These are phyloP conservation scores for Dendropsophus ebraccatus DNA, from an alignment of 2,113 vertebrate species.

Conservation along the genomic window DNA sequence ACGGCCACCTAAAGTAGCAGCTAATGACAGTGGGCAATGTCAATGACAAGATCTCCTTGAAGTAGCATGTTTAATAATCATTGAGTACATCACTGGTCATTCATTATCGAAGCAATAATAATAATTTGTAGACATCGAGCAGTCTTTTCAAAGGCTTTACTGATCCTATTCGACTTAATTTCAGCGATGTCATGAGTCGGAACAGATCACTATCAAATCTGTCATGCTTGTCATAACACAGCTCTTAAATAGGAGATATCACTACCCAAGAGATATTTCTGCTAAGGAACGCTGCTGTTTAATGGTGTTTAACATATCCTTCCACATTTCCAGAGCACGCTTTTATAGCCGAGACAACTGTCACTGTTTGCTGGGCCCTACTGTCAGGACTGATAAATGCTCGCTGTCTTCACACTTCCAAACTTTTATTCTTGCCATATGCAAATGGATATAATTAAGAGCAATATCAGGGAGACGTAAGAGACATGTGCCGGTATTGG, in stretches of 20 bases:
- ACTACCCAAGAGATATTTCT: slow-evolving; percentile 73
- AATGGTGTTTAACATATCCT: slow-evolving; percentile 70
- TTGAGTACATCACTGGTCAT: background rate
- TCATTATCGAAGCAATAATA: slow-evolving; percentile 6
- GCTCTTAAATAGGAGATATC: slow-evolving; percentile 73
- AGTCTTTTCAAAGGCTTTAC: slow-evolving; percentile 64
- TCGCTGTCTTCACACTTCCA: slow-evolving; percentile 44
- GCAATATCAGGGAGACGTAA: slow-evolving; percentile 27
- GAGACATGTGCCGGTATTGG: background rate
- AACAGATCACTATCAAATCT: slow-evolving; percentile 75
- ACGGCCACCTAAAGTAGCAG: background rate
- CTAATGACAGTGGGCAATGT: background rate
- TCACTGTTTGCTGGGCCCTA: slow-evolving; percentile 59
- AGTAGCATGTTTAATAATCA: background rate
- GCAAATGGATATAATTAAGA: slow-evolving; percentile 62
- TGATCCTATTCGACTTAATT: slow-evolving; percentile 73
- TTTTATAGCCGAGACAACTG: slow-evolving; percentile 67
- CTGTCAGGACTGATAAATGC: slow-evolving; percentile 60
- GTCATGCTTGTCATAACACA: slow-evolving; percentile 79
- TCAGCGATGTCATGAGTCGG: slow-evolving; percentile 75
- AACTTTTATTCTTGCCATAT: slow-evolving; percentile 40
- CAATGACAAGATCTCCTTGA: slow-evolving; percentile 24
- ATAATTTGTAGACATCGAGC: slow-evolving; percentile 45
- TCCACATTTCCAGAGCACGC: slow-evolving; percentile 68
- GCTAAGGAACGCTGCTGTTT: slow-evolving; percentile 71